Conservation (phyloP, 35 echinoderm and acorn worm species). For the Acanthaster planci region DNA sequence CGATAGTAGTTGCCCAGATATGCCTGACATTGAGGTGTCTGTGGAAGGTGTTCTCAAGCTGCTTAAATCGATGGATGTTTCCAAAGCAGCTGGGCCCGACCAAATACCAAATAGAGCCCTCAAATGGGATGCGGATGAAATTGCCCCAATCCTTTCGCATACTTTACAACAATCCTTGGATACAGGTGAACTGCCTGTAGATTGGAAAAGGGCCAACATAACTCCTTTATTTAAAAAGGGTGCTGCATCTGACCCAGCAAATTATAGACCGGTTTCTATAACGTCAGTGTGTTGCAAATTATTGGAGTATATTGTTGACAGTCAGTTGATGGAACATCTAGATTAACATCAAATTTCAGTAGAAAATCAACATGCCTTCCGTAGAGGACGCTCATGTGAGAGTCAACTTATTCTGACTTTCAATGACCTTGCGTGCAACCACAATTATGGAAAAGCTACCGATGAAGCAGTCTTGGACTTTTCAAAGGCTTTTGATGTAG, state of each 20-base stretch:
- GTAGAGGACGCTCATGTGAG: constrained; percentile 41
- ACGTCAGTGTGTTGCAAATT: constrained; percentile 38
- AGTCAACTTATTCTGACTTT: constrained; percentile 48
- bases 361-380: constrained; percentile 50
- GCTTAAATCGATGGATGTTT: constrained; percentile 26
- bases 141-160: constrained; percentile 6
- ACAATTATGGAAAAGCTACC: constrained; percentile 34
- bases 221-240: constrained; percentile 57
- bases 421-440: constrained; percentile 33
- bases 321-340: constrained; percentile 24
- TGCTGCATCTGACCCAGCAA: constrained; percentile 8
- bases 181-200: constrained; percentile 27
- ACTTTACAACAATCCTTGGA: constrained; percentile 58
- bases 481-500: constrained; percentile 58
- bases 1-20: constrained; percentile 1
- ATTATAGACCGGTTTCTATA: constrained; percentile 43
- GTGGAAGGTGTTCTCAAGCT: constrained; percentile 37
- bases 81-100: constrained; percentile 46
- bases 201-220: constrained; percentile 52
- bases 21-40: constrained; percentile 11
- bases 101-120: constrained; percentile 32
- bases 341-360: not conserved
- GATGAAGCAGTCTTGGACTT: constrained; percentile 57
- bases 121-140: constrained; percentile 20
- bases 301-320: constrained; percentile 42